Evolutionary conservation across 2,888 invertebrate species (phyloP).

Genomic region (Ennomos quercinarius): DNA sequence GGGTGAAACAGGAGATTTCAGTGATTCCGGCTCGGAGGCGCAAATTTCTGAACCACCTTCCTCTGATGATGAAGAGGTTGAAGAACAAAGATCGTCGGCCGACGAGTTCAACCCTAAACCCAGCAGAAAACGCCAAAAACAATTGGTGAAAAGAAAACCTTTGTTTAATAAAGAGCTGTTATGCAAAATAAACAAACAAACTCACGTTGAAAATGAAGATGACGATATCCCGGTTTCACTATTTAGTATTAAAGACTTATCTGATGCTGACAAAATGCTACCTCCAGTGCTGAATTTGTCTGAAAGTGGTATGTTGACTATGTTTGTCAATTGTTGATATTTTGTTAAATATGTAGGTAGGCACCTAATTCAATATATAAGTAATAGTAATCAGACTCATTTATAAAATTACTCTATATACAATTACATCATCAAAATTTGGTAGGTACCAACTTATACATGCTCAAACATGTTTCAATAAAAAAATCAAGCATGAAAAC

Average conservation of each 20-base stretch:
- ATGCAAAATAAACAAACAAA: constrained; percentile 63
- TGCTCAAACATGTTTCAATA: too few species aligned
- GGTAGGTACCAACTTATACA: constrained; percentile 5
- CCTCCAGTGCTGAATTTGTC: constrained; percentile 78
- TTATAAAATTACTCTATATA: too few species aligned
- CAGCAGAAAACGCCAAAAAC: constrained; percentile 34
- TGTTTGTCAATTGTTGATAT: too few species aligned
- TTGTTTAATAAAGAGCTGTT: constrained; percentile 63
- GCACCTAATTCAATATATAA: too few species aligned
- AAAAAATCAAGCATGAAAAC: too few species aligned
- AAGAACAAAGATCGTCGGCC: constrained; percentile 57
- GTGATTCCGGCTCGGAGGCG: constrained; percentile 82
- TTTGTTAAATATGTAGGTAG: too few species aligned
- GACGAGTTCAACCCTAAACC: constrained; percentile 59
- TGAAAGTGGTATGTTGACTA: constrained; percentile 73
- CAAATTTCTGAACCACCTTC: constrained; percentile 69
- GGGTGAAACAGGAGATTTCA: constrained; percentile 70
- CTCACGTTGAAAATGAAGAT: constrained; percentile 45
- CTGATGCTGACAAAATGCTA: constrained; percentile 75
- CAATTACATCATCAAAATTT: constrained; percentile 4
- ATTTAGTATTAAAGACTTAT: constrained; percentile 74
- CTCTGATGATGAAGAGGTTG: constrained; percentile 48
- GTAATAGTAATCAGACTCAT: too few species aligned
- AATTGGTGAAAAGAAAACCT: constrained; percentile 42
- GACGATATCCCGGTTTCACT: constrained; percentile 43